A percentile compares a stretch with the other conserved stretches of the same genome.
Conservation (phyloP, 2,888 invertebrate species). For the Agrochola litura region DNA sequence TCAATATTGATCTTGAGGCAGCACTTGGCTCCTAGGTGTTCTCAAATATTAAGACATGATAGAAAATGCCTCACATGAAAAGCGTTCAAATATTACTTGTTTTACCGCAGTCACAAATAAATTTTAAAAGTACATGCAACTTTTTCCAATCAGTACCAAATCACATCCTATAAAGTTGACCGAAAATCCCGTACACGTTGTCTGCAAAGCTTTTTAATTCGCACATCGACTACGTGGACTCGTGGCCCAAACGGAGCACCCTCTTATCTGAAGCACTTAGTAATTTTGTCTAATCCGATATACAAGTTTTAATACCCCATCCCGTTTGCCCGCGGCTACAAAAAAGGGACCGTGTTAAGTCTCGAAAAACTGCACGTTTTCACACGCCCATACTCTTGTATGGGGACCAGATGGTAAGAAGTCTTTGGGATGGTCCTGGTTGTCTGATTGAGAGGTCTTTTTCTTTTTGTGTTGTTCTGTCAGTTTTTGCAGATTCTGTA, state of each 20-base stretch:
- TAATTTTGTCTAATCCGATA: slow-evolving; percentile 89
- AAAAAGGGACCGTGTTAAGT: slow-evolving; percentile 88
- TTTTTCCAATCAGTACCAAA: slow-evolving; percentile 17
- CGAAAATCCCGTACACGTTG: slow-evolving; percentile 48
- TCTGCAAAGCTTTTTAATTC: slow-evolving; percentile 66
- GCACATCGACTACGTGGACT: slow-evolving; percentile 48
- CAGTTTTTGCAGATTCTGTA: not conserved
- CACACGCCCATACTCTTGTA: slow-evolving; percentile 81
- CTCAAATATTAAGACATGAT: not conserved
- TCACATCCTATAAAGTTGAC: slow-evolving; percentile 32
- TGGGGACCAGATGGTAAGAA: slow-evolving; percentile 18
- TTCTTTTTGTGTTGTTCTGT: not conserved
- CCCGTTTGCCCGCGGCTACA: slow-evolving; percentile 83
- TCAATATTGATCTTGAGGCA: not conserved
- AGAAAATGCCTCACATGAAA: not conserved
- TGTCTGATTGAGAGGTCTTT: too few species aligned
- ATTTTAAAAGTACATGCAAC: not conserved
- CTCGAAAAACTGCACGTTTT: slow-evolving; percentile 86
- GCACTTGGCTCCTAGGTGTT: not conserved
- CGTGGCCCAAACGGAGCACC: slow-evolving; percentile 62
- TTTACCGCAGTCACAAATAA: not conserved
- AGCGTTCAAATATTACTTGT: not conserved
- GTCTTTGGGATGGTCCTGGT: slow-evolving; percentile 22
- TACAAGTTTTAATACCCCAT: slow-evolving; percentile 88
- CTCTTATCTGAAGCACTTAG: slow-evolving; percentile 87